These are phyloP conservation scores for Gonatopus flavifemur DNA, from an alignment of 1,140 invertebrate species.

Conservation along the genomic window DNA sequence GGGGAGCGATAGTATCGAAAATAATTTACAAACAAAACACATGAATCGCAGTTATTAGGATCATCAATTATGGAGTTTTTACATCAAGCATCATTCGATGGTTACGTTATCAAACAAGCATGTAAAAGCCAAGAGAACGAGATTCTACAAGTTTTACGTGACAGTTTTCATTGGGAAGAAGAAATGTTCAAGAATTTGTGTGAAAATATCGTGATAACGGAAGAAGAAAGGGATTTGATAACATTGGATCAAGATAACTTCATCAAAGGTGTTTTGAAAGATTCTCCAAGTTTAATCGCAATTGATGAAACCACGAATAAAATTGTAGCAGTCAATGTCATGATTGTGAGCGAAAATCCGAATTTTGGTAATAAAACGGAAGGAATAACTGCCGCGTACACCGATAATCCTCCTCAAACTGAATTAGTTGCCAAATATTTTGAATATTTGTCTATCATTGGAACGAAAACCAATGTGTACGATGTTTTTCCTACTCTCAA, in stretches of 20 bases:
- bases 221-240: neutral
- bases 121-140: too few relatives aligned
- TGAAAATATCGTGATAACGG: neutral
- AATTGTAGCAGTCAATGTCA: conserved; percentile 22
- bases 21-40: too few relatives aligned
- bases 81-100: too few relatives aligned
- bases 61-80: too few relatives aligned
- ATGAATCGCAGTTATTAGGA: too few relatives aligned
- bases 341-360: conserved; percentile 17
- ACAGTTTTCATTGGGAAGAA: conserved; percentile 26
- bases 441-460: conserved; percentile 17
- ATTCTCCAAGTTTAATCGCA: conserved; percentile 14
- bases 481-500: conserved; percentile 11
- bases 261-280: conserved; percentile 7
- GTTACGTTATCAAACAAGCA: too few relatives aligned
- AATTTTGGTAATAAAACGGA: neutral
- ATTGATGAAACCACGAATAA: conserved; percentile 4
- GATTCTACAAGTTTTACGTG: neutral
- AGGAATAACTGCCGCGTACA: conserved; percentile 6
- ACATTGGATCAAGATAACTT: conserved; percentile 17
- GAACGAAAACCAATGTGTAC: conserved; percentile 15
- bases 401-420: neutral
- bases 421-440: conserved; percentile 15
- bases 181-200: conserved; percentile 18
- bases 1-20: too few relatives aligned